Conservation (phyloP, 2,888 invertebrate species). For the Eristalinus aeneus region DNA sequence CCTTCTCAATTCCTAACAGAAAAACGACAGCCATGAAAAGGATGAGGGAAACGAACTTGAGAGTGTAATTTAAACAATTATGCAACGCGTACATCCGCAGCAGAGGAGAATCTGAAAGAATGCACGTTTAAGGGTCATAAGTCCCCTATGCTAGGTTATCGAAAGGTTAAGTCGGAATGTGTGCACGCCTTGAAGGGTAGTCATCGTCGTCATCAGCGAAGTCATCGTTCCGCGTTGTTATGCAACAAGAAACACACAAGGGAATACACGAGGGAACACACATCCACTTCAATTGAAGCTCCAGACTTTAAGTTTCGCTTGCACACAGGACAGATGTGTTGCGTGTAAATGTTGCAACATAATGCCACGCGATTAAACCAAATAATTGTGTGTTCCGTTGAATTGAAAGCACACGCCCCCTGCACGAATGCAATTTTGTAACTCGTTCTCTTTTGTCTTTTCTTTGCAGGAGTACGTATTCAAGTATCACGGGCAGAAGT, state of each 20-base stretch:
- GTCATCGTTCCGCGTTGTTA: constrained; percentile 2
- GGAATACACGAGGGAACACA: background rate
- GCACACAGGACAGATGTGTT: background rate
- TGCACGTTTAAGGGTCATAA: constrained; percentile 53
- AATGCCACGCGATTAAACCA: constrained; percentile 62
- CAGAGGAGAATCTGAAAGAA: constrained; percentile 11
- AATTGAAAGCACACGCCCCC: constrained; percentile 39
- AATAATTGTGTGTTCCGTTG: constrained; percentile 60
- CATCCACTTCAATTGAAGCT: background rate
- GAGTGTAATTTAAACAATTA: background rate
- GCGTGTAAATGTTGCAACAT: constrained; percentile 46
- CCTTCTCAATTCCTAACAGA: background rate
- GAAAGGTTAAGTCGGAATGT: constrained; percentile 40
- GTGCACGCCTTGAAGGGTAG: constrained; percentile 29
- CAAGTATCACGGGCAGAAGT: constrained; percentile 90
- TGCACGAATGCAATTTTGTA: constrained; percentile 42
- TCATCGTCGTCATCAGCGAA: background rate
- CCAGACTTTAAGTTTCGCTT: background rate
- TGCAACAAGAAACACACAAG: background rate
- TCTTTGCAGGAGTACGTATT: constrained; percentile 88
- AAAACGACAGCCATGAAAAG: background rate
- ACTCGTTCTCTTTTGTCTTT: constrained; percentile 27
- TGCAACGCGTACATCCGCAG: constrained; percentile 1
- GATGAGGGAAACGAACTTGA: background rate
- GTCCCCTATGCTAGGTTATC: constrained; percentile 49